These are phyloP conservation scores for Oxyruncus cristatus DNA, from an alignment of 2,113 vertebrate species.

Conservation along the genomic window DNA sequence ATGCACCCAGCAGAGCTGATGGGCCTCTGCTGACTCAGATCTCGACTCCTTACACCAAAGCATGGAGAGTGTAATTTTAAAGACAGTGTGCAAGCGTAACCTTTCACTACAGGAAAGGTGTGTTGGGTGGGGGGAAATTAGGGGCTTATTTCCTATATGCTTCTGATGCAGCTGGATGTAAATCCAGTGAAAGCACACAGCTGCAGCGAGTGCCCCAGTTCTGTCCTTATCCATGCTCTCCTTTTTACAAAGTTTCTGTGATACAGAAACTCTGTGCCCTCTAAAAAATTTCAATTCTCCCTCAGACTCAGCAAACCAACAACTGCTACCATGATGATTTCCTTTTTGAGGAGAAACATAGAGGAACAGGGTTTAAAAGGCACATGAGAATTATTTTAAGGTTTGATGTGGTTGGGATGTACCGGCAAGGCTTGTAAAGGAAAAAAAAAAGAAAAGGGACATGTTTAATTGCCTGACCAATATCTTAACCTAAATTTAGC, in stretches of 20 bases:
- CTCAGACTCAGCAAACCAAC: not conserved
- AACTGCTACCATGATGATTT: not conserved
- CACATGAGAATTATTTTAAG: not conserved
- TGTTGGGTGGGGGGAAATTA: not conserved
- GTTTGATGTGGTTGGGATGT: not conserved
- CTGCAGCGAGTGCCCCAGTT: not conserved
- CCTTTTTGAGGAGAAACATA: not conserved
- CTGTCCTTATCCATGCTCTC: accelerated
- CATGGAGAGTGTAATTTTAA: not conserved
- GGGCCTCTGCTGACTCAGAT: not conserved
- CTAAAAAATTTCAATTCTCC: not conserved
- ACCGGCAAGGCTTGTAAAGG: not conserved
- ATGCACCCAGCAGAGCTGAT: not conserved
- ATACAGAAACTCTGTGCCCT: not conserved
- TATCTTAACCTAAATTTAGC: not conserved
- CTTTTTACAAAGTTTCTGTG: not conserved
- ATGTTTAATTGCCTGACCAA: not conserved
- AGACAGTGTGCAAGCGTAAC: not conserved
- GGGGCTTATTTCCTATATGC: not conserved
- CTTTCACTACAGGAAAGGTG: not conserved
- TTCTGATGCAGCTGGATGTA: not conserved
- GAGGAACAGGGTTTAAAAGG: not conserved
- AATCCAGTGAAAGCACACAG: not conserved
- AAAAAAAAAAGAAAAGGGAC: not conserved
- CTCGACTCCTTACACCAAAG: not conserved